Evolutionary conservation across 2,113 vertebrate species (phyloP).

Genomic region (Suncus etruscus): DNA sequence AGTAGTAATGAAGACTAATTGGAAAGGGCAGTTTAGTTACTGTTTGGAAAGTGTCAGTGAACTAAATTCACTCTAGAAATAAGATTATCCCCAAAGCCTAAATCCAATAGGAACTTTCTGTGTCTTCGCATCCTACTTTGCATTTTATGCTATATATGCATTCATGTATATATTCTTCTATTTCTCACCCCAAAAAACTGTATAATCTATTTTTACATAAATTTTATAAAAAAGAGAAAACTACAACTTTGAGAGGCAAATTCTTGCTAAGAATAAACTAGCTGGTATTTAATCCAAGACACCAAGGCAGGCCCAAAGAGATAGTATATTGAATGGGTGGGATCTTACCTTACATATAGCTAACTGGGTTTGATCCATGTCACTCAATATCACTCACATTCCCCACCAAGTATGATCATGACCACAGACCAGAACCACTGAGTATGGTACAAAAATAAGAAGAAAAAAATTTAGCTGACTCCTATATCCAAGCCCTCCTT

Average conservation of each 20-base stretch:
- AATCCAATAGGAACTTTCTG: background rate
- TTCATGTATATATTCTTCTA: background rate
- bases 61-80: constrained; percentile 7
- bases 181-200: background rate
- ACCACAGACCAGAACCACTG: no score
- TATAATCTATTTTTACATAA: background rate
- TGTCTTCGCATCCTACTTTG: background rate
- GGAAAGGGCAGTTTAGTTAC: constrained; percentile 14
- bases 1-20: constrained; percentile 18
- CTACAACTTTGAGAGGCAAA: no score
- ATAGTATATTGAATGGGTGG: no score
- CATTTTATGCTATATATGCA: background rate
- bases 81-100: background rate
- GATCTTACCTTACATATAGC: no score
- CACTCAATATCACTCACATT: no score
- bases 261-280: no score
- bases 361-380: no score
- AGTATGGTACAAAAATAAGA: no score
- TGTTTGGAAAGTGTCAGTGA: background rate
- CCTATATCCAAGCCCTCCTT: background rate
- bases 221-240: background rate
- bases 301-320: background rate
- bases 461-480: background rate
- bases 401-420: no score
- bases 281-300: background rate